These are phyloP conservation scores for Aegotheles bennettii DNA, from an alignment of 2,113 vertebrate genomes.

Conservation along the genomic window DNA sequence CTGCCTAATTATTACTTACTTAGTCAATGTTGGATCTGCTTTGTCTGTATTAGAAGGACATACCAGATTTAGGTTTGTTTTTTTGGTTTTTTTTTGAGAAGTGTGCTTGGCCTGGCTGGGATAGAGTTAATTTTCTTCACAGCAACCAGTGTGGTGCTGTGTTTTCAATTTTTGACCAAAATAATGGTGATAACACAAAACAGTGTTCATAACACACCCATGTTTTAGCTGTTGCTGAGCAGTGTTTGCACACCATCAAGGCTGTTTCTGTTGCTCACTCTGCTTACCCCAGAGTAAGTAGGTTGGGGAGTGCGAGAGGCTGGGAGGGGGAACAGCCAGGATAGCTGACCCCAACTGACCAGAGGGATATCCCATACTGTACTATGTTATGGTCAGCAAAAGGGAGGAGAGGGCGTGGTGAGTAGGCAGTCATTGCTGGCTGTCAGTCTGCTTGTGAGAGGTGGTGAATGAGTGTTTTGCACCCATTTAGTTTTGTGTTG, in stretches of 20 bases:
- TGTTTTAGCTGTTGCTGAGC: not conserved
- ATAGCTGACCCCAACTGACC: not conserved
- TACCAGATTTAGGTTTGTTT: not conserved
- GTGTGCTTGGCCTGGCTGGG: accelerated
- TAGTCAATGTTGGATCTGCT: not conserved
- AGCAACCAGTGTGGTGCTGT: not conserved
- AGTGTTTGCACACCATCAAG: not conserved
- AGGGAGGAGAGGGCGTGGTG: accelerated
- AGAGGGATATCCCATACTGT: accelerated
- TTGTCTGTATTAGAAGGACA: not conserved
- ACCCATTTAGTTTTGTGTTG: not conserved
- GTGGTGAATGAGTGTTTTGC: not conserved
- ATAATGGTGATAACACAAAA: too few relatives aligned
- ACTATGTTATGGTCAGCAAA: not conserved
- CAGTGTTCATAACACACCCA: not conserved
- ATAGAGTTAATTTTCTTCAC: not conserved
- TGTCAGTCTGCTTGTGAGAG: not conserved
- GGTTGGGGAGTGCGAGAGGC: too few relatives aligned
- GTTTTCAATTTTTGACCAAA: not conserved
- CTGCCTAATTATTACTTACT: not conserved
- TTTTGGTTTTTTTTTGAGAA: not conserved
- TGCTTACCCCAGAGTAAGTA: accelerated
- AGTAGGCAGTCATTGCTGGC: not conserved
- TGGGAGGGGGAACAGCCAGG: accelerated
- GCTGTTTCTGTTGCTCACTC: accelerated